These are phyloP conservation scores for Callyntrura guangdongensis DNA, from an alignment of 2,888 invertebrate species.

Conservation along the genomic window DNA sequence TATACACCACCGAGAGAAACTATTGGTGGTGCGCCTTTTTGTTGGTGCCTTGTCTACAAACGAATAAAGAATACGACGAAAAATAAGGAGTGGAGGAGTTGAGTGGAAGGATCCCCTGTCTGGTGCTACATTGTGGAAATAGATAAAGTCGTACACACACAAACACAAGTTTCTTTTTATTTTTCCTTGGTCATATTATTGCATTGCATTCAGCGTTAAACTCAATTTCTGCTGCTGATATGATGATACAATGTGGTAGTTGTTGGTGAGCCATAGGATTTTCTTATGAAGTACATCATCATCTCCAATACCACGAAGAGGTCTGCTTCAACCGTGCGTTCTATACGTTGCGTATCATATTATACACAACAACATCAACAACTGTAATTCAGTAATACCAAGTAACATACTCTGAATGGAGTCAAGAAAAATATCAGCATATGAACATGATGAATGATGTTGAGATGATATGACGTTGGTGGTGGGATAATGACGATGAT, in stretches of 20 bases:
- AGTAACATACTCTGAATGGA: neutral
- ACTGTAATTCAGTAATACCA: neutral
- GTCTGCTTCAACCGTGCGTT: too few species aligned
- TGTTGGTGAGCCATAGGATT: neutral
- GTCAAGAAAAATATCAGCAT: neutral
- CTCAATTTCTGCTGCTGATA: slow-evolving; percentile 7
- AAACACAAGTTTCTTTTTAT: slow-evolving; percentile 1
- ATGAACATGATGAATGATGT: neutral
- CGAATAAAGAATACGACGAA: neutral
- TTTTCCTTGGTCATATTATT: neutral
- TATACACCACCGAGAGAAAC: neutral
- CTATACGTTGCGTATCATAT: too few species aligned
- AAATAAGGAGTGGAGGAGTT: neutral
- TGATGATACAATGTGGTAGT: neutral
- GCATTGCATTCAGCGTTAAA: slow-evolving; percentile 22
- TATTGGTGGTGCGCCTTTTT: neutral
- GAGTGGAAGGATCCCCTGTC: slow-evolving; percentile 6
- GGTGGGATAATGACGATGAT: neutral
- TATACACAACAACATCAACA: neutral
- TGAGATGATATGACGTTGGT: neutral
- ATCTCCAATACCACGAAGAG: too few species aligned
- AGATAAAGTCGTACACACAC: neutral
- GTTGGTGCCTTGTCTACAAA: neutral
- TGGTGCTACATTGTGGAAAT: neutral
- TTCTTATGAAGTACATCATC: too few species aligned